Percentiles rank a stretch among this genome's conserved stretches.
phyloP scores from a whole-genome alignment of 35 echinoderm and acorn worm genomes.

The Diadema setosum region DNA sequence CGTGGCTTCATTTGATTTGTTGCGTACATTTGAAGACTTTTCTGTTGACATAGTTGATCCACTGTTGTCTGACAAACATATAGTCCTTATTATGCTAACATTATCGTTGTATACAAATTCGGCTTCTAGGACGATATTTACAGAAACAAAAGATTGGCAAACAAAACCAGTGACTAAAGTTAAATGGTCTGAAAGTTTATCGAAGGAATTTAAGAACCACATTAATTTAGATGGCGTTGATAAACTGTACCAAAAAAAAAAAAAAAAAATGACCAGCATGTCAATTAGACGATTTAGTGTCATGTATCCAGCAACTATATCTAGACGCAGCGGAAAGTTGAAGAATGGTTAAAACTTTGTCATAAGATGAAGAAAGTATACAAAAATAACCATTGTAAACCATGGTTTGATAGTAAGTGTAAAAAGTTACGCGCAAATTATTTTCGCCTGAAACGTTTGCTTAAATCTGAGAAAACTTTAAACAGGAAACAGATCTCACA shows the following conservation, averaged over 20 bases:
- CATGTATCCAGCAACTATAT: background rate
- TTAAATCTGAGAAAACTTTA: background rate
- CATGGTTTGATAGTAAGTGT: background rate
- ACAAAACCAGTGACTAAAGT: background rate
- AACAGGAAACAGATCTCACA: background rate
- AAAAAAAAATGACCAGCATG: background rate
- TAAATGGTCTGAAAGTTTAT: background rate
- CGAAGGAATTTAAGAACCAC: background rate
- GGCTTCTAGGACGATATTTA: background rate
- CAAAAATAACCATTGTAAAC: background rate
- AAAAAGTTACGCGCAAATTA: too few relatives aligned
- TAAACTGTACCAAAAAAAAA: background rate
- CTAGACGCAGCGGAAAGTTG: background rate
- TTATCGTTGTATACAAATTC: background rate
- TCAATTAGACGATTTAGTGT: background rate
- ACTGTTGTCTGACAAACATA: background rate
- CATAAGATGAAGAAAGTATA: background rate
- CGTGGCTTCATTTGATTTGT: background rate
- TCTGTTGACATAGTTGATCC: background rate
- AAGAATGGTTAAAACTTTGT: background rate
- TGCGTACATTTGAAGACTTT: background rate
- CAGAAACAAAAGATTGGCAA: background rate
- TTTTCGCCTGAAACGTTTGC: background rate
- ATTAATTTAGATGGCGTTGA: background rate
- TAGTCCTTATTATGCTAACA: background rate